Percentiles rank a stretch among this genome's conserved stretches.
Conservation (phyloP, 2,797 vertebrate genomes). For the Phoeniculus purpureus region DNA sequence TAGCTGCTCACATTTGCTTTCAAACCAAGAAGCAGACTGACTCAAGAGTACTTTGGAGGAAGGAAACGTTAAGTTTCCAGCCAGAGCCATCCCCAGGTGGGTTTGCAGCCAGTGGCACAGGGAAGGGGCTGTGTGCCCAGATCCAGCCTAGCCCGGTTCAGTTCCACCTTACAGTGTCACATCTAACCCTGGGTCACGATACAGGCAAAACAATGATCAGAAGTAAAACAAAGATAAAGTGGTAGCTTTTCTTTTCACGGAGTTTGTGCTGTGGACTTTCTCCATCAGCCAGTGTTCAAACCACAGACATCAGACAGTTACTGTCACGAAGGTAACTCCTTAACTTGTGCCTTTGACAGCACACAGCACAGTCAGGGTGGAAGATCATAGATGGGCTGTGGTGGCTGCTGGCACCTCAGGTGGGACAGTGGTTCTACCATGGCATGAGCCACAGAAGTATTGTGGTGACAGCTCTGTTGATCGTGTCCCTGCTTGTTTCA, state of each 20-base stretch:
- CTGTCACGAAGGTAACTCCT: not conserved
- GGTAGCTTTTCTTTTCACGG: not conserved
- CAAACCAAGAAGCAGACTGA: not conserved
- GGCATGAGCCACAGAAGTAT: not conserved
- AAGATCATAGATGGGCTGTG: accelerated
- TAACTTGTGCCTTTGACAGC: not conserved
- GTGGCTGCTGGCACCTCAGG: too few relatives aligned
- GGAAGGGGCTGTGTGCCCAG: not conserved
- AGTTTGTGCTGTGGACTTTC: not conserved
- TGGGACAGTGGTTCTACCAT: not conserved
- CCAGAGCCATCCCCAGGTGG: not conserved
- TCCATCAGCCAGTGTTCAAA: not conserved
- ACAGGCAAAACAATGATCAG: not conserved
- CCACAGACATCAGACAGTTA: not conserved
- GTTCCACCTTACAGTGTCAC: not conserved
- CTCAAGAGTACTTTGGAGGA: not conserved
- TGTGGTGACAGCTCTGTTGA: accelerated
- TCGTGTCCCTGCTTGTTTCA: not conserved
- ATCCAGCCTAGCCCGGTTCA: not conserved
- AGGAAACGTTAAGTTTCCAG: not conserved
- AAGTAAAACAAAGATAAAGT: not conserved
- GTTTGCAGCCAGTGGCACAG: not conserved
- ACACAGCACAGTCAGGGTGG: not conserved
- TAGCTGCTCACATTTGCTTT: not conserved
- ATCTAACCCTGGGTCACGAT: not conserved